Percentiles rank a stretch among this genome's conserved stretches.
These are phyloP conservation scores for Eubasilissa regina DNA, from an alignment of 1,140 invertebrate species.

Conservation along the genomic window DNA sequence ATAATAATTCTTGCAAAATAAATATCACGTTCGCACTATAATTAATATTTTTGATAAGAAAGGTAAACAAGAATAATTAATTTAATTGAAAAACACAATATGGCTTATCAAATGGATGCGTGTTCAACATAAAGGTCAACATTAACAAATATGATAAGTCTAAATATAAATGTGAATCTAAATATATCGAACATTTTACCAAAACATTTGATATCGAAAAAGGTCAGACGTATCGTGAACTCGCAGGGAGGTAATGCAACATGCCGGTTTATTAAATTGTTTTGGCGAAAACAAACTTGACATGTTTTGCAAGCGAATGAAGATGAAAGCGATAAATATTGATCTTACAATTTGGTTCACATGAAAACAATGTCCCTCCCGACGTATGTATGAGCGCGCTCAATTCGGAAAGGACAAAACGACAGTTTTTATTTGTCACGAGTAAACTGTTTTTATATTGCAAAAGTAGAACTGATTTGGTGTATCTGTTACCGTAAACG, in stretches of 20 bases:
- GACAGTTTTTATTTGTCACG: not conserved
- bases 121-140: not conserved
- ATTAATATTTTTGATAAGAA: no score
- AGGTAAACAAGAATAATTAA: no score
- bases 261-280: conserved; percentile 13
- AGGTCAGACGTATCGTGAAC: conserved; percentile 17
- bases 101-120: no score
- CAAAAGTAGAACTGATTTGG: not conserved
- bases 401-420: not conserved
- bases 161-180: not conserved
- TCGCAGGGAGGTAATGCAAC: conserved; percentile 18
- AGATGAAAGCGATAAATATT: not conserved
- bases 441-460: not conserved
- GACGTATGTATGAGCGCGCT: not conserved
- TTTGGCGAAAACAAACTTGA: not conserved
- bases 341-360: not conserved
- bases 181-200: not conserved
- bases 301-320: not conserved
- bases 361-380: not conserved
- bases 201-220: conserved; percentile 18
- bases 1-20: no score
- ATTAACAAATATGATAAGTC: not conserved
- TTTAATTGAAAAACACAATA: no score
- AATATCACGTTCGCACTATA: no score
- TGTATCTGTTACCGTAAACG: no score